Evolutionary conservation across 1,140 invertebrate genomes (phyloP), one percentile per base, ranked within the genome.

Genomic region (Drosophila ohnishii): DNA sequence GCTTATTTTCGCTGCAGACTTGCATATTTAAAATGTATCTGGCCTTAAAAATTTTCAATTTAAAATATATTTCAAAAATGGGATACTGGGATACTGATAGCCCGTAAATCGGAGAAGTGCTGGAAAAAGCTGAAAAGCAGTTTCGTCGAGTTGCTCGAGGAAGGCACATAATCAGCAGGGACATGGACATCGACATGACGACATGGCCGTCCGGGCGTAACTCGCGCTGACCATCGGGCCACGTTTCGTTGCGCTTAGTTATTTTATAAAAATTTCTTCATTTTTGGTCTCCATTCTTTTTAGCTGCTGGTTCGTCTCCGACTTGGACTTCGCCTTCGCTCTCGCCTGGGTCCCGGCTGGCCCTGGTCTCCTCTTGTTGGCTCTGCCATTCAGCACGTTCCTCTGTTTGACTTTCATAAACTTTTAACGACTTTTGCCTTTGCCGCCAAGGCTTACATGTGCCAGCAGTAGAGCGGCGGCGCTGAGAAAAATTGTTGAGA

Each of bases 341-440:
- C 11, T 28, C 25, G 47, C 51, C 51, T 10, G 51, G 19, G 34
- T 37, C 60, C 55, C 62, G 14, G 25, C 58, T 65, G 65, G 44
- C 55, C 55, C 48, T 42, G 37, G 61, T 11, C 28, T 55, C 42
- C 37, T 53, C 71, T 35, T 45, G 53, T 50, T 50, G 58, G 65
- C 75, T 50, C 62, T 63, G 64, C 53, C 62, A 75, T 65, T 64
- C 69, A 74, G 70, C 71, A 62, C 78, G 83, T 77, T 88, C 67
- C 78, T 76, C 80, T 89, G 85, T 90, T 90, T 90, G 88, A 90
- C 88, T 90, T 90, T 90, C 88, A 90, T 90, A 90, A 90, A 90
- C 80, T 90, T 90, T 89, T 90, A 90, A 90, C 84, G 88, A 90
- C 88, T 90, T 90, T 89, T 90, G 88, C 87, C 80, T 77, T 74